Evolutionary conservation across 2,888 invertebrate species (phyloP), one percentile per base, ranked within the genome.

Genomic region (Synanthedon tipuliformis): DNA sequence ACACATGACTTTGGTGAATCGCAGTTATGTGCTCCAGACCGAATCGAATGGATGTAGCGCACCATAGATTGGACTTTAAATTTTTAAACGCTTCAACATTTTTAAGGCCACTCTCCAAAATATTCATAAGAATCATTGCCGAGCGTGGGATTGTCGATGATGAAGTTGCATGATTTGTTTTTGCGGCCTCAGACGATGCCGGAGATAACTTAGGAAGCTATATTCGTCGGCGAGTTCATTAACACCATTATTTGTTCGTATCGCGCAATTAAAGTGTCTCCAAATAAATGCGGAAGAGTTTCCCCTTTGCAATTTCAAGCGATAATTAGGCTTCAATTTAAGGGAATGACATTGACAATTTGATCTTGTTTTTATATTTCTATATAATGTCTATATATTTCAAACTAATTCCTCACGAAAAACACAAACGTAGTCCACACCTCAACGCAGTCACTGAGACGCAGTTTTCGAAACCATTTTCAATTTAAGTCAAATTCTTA

Each of bases 141-240:
- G 48, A 48, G 52, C 52, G 52, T 52, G 52, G 52, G 52, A 52
- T 27, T 11, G 40, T 15, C 41, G 48, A 34, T 48, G 18, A 40
- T 34, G 34, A 41, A 40, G 40, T 52, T 52, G 40, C 40, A 11
- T 48, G 48, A 52, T 10, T 16, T 7, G 27, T 27, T 50, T 50
- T 50, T 40, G 40, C 27, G n/a, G 49, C 23, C 49, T 12, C 49
- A 10, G 50, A 40, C 50, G 50, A 15, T 23, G 13, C 13, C 40
- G 3, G 13, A 34, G 34, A 8, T 50, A 41, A 41, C 52, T 15
- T 40, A 48, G 34, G 48, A 52, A 51, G 55, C 53, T 57, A 55
- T 55, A 55, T 54, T 50, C 48, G 52, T 55, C 56, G 40, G 8
- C 12, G 51, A 52, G 58, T 58, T 58, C 56, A 53, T 56, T 58